Evolutionary conservation across 2,797 vertebrate genomes (phyloP).

Genomic region (Galagoides demidoff): DNA sequence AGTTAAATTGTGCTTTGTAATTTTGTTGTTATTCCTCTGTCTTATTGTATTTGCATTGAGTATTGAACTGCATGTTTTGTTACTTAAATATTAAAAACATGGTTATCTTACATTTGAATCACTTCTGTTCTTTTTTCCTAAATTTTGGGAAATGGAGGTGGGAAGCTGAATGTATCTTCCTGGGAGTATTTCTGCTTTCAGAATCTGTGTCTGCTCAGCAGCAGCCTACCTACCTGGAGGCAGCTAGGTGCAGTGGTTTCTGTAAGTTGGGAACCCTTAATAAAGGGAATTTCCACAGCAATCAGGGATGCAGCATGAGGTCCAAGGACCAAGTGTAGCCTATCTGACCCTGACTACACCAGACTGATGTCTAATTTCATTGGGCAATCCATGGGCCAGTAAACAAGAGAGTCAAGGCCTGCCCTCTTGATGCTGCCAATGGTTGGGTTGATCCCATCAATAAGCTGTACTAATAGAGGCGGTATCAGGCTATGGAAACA

Average conservation of each 20-base stretch:
- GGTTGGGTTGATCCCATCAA: not conserved
- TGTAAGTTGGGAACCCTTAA: not conserved
- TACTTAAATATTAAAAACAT: constrained; percentile 82
- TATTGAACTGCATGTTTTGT: constrained; percentile 74
- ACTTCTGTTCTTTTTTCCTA: constrained; percentile 30
- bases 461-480: not conserved
- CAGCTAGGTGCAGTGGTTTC: not conserved
- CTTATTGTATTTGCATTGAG: constrained; percentile 66
- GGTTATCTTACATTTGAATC: constrained; percentile 46
- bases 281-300: not conserved
- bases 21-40: constrained; percentile 42
- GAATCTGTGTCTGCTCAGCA: not conserved
- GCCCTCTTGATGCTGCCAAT: not conserved
- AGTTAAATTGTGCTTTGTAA: constrained; percentile 53
- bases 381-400: not conserved
- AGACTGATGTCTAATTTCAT: not conserved
- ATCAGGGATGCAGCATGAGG: not conserved
- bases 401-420: not conserved
- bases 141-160: not conserved
- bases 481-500: not conserved
- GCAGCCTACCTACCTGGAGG: not conserved
- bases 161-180: not conserved
- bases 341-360: not conserved
- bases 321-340: not conserved
- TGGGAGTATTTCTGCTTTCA: not conserved